These are phyloP conservation scores for Brachypodius melanocephalos DNA, from an alignment of 2,113 vertebrate species.

Conservation along the genomic window DNA sequence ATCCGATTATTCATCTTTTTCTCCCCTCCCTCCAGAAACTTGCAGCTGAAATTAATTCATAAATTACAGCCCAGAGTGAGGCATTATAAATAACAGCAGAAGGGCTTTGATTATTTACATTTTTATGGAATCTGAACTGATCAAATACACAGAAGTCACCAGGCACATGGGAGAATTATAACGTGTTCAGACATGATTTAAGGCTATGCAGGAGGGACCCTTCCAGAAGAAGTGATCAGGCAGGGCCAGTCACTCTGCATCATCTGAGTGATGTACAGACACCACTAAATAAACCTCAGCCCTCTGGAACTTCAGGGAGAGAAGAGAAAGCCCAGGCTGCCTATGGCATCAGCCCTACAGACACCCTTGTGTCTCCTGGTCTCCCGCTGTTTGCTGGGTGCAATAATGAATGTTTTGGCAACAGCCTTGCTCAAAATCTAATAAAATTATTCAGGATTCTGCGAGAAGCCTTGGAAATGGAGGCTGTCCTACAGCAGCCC, in stretches of 20 bases:
- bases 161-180: conserved; percentile 74
- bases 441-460: conserved; percentile 45
- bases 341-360: neutral
- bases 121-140: conserved; percentile 79
- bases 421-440: conserved; percentile 32
- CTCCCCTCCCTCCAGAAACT: conserved; percentile 61
- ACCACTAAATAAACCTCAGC: conserved; percentile 2
- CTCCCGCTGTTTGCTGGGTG: neutral
- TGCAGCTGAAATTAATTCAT: conserved; percentile 76
- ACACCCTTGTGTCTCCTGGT: neutral
- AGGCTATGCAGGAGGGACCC: conserved; percentile 56
- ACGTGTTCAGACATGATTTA: conserved; percentile 72
- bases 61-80: conserved; percentile 71
- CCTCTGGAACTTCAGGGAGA: neutral
- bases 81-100: conserved; percentile 75
- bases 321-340: neutral
- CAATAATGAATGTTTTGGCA: conserved; percentile 31
- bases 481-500: conserved; percentile 40
- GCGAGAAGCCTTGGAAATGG: conserved; percentile 33
- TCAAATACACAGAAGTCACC: conserved; percentile 69
- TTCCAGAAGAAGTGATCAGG: conserved; percentile 40
- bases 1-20: conserved; percentile 47
- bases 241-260: conserved; percentile 55
- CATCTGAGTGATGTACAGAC: conserved; percentile 36
- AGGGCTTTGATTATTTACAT: conserved; percentile 79